Base-by-base conservation (phyloP, 2,113 vertebrate species). In the Callionymus lyra region DNA sequence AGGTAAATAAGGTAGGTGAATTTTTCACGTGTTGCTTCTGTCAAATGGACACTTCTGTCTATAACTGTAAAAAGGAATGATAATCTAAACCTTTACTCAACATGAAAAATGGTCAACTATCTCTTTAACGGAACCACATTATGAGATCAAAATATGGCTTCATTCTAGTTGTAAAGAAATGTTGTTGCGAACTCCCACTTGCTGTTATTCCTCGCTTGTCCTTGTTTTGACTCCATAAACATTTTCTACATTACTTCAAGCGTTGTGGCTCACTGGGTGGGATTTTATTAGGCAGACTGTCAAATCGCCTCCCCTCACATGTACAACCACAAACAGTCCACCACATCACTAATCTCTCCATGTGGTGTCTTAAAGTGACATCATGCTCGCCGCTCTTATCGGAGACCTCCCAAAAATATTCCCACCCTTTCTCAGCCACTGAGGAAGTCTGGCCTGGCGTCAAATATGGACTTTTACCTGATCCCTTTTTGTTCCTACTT, bases 221-320 rank as follows among this genome's bases (percentile, higher is more conserved):
- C 33, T 41, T 9, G 51, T 72, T 72, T 60, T 51, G 56, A 57
- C 53, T 73, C 62, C 48, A 56, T 68, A 74, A 79, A 79, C 65
- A 62, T 48, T 47, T 45, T 53, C 49, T n/a, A n/a, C n/a, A 45
- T 18, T 21, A 47, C 67, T 42, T 40, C 11, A 3, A 65, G 61
- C 71, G 64, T 57, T 76, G 68, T 60, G 51, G 64, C 50, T 47
- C 60, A 21, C 34, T 70, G 65, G 73, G 70, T 43, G 55, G 73
- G 65, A 51, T 46, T 66, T 58, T 50, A 63, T 39, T 40, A 48
- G 44, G 41, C 58, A 11, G n/a, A 76, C 52, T 47, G 60, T 53
- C 37, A 66, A 57, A 41, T 47, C 38, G 44, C 50, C 54, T 62
- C 51, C 56, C 33, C 56, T 62, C 65, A 41, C 48, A 60, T 48